Evolutionary conservation across 2,113 vertebrate genomes (phyloP), one percentile per base, ranked within the genome.

Genomic region (Ovibos moschatus): DNA sequence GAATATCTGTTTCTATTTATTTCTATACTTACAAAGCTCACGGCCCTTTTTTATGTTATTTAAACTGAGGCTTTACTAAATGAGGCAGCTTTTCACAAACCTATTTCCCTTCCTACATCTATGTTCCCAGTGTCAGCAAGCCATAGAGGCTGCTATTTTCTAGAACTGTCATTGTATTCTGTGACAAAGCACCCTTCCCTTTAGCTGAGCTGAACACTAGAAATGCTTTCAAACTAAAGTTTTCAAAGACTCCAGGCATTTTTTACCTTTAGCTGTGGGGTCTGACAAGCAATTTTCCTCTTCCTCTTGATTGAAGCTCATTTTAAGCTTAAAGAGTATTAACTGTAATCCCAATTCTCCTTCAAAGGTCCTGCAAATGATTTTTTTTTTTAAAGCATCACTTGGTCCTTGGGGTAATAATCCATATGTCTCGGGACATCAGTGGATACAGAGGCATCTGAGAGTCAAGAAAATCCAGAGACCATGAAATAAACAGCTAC

Each of bases 81-180:
- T 95, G 97, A 95, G 94, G 79, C 53, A 92, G 84, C 62, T 92
- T 95, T 96, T 97, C 67, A 97, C 53, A 97, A 94, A 97, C 87
- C 93, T 79, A n/a, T 94, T 97, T 81, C 74, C 36, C 94, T 92
- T 98, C 92, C 96, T 96, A 90, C 92, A 90, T 94, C 96, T 94
- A 2, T 81, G 90, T 86, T 94, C 55, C 92, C 47, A 7, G 47
- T 90, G 87, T 96, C 94, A 97, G 84, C 53, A 97, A 96, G 90
- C 84, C 87, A 76, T 1, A 81, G 91, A 94, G 27, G 76, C 64
- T 96, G 96, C 92, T 96, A 58, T 96, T 95, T 93, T 92, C 84
- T 53, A 51, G 78, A 90, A 25, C 47, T 85, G 78, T 94, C 96
- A 92, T 60, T 98, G 94, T 91, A 84, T 92, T 96, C 95, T 33